phyloP scores from a whole-genome alignment of 2,113 vertebrate species.

The Thalassarche chlororhynchos region DNA sequence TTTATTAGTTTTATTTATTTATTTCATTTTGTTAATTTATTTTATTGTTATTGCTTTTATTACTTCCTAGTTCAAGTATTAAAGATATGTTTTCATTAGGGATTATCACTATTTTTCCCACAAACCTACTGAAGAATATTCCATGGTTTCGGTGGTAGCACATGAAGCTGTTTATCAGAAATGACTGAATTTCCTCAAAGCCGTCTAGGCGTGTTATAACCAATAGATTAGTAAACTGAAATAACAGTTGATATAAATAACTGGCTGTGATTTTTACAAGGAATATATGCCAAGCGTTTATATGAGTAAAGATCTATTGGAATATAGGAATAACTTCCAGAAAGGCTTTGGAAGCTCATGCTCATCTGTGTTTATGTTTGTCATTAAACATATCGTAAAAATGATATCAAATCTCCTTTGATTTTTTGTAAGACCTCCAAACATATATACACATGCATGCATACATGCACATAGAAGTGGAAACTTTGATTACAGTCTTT shows the following conservation, averaged over 20 bases:
- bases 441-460: accelerated
- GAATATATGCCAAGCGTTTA: neutral
- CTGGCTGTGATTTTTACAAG: neutral
- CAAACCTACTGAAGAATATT: neutral
- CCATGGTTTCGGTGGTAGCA: neutral
- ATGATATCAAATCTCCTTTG: neutral
- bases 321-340: neutral
- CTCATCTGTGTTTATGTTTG: neutral
- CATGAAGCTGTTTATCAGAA: neutral
- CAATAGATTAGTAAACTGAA: neutral
- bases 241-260: neutral
- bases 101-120: neutral
- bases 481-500: neutral
- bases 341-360: neutral
- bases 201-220: neutral
- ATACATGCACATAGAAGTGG: neutral
- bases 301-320: neutral
- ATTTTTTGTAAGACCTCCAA: neutral
- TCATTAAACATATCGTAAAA: neutral
- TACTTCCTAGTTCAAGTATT: neutral
- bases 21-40: neutral
- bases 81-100: neutral
- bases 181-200: neutral
- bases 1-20: neutral
- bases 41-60: neutral